Base-by-base conservation (phyloP, 2,888 invertebrate genomes). In the Meloe dianella region DNA sequence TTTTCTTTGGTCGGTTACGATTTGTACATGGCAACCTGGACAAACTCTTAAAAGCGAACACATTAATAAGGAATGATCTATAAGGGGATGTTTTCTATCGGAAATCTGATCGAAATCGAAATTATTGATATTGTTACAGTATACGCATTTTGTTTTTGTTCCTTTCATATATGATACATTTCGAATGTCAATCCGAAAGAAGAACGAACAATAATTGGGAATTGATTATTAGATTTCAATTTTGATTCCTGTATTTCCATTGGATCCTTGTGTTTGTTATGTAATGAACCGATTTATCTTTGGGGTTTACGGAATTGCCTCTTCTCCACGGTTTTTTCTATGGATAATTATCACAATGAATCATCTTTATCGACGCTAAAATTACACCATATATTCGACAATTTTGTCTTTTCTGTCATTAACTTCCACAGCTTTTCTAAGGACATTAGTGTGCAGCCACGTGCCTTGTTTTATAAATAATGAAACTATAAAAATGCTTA, bases 241-340 rank as follows among this genome's bases (percentile, higher is more conserved):
- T 35, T 14, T 14, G 35, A 35, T 35, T 35, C 14, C 14, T 14
- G 5, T 14, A 12, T 35, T 47, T 10, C 9, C 1, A 20, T 9
- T 47, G 3, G 20, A 20, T 9, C 20, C 20, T 17, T 10, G 10
- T 47, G 4, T 47, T 47, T 47, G 47, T 20, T 47, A 47, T 20
- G 9, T 47, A 47, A 47, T 47, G 47, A 8, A 47, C 47, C 47
- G 10, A 47, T 47, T 47, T 47, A 47, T 47, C 47, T 47, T 47
- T 20, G 9, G 20, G 3, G 10, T 20, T 47, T 47, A 9, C n/a
- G 47, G 47, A 20, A 47, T 20, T 47, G 20, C 20, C 47, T 8
- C 47, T 47, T 47, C 9, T 47, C 47, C 20, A 20, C 9, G 20
- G 8, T 17, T 47, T 47, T 47, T 47, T 47, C 47, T 10, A 9